phyloP scores from a whole-genome alignment of 2,113 vertebrate species.

The Dolichallabes microphthalmus region DNA sequence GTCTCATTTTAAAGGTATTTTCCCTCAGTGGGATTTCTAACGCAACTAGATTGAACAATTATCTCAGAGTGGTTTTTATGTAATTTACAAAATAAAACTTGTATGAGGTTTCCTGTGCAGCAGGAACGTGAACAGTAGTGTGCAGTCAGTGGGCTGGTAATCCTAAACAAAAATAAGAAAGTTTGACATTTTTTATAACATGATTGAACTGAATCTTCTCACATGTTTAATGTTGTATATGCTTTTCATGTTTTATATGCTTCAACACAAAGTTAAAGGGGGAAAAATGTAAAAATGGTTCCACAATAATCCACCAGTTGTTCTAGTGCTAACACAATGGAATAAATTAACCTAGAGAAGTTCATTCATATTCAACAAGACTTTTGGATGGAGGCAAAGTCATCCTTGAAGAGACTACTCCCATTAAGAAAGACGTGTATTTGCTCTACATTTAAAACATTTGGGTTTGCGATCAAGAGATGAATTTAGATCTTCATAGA shows the following conservation, averaged over 20 bases:
- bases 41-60: neutral
- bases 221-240: neutral
- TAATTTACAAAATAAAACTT: conserved; percentile 1
- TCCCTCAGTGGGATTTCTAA: neutral
- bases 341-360: too few species aligned
- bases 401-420: too few species aligned
- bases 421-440: too few species aligned
- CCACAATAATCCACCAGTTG: neutral
- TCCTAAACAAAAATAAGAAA: neutral
- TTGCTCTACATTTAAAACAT: too few species aligned
- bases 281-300: neutral
- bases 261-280: neutral
- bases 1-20: neutral
- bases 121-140: too few species aligned
- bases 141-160: neutral
- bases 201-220: neutral
- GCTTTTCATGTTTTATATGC: neutral
- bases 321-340: neutral
- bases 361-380: too few species aligned
- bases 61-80: neutral
- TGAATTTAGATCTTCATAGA: too few species aligned
- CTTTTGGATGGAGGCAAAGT: too few species aligned
- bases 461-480: too few species aligned
- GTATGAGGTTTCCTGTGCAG: neutral
- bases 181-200: neutral